Conservation (phyloP, 1,140 invertebrate species). For the Halictus rubicundus region DNA sequence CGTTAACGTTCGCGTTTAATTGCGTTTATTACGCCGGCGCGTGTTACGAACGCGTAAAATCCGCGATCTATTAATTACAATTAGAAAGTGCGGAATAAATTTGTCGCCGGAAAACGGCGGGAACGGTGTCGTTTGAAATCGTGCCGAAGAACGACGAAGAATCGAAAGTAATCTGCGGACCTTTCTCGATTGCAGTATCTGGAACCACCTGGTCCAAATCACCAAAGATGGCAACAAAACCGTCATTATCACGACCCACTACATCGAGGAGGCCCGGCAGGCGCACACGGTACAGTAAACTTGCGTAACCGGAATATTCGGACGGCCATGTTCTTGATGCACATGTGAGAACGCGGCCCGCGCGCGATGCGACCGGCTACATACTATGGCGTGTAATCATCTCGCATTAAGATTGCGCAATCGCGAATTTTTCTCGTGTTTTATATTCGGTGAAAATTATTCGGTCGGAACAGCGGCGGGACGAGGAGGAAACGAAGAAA, state of each 20-base stretch:
- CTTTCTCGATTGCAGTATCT: slow-evolving; percentile 85
- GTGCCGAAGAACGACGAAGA: no score
- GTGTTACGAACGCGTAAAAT: no score
- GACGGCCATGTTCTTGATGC: slow-evolving; percentile 1
- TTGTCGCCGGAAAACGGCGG: no score
- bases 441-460: not conserved
- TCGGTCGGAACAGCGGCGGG: not conserved
- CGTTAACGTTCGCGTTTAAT: no score
- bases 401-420: not conserved
- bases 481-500: not conserved
- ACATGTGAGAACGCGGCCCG: not conserved
- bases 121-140: no score
- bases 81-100: no score
- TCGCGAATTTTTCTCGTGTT: not conserved
- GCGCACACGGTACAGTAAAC: slow-evolving; percentile 86
- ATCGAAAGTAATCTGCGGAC: no score
- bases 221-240: slow-evolving; percentile 91
- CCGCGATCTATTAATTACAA: no score
- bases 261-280: slow-evolving; percentile 95
- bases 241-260: slow-evolving; percentile 96
- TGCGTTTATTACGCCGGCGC: no score
- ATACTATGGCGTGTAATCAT: not conserved
- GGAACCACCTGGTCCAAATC: slow-evolving; percentile 93
- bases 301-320: slow-evolving; percentile 56
- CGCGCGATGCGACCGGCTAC: not conserved